Base-by-base conservation (phyloP, 2,797 vertebrate genomes). In the Eulemur rubriventer region DNA sequence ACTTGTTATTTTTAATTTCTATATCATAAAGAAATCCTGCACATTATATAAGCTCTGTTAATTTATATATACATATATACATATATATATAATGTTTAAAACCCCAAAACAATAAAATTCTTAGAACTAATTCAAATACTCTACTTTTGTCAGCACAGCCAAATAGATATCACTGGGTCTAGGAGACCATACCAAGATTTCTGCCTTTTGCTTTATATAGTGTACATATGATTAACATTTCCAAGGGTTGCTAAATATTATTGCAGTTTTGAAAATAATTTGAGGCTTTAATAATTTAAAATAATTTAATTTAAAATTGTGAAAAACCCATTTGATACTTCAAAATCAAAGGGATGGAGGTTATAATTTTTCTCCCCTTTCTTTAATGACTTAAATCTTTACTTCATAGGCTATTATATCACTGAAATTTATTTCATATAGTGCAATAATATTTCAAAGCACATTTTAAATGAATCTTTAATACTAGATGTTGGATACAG, bases 391-490 rank as follows among this genome's bases (percentile, higher is more conserved):
- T 87, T 84, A 59, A 91, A 61, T 52, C 9, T 2, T 57, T 79
- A 70, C 7, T 50, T 17, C 63, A 92, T 6, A 85, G 5, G 3
- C 14, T 65, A 76, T 63, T 83, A 41, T 4, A 41, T 89, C 67
- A 48, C 28, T 91, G 20, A 89, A 35, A 16, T 26, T 26, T 80
- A 55, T 81, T 69, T 43, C 61, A 79, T 78, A 43, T 24, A 93
- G 73, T 72, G 4, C 7, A 72, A 24, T 41, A 28, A 80, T 91
- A 33, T 61, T 50, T 1, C 55, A 90, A 69, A 85, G 4, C 4
- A 35, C 6, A 82, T 70, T 96, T 61, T 72, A 87, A 91, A 52
- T 89, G n/a, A 84, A 50, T 79, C 12, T 89, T 91, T 91, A 86
- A 46, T 92, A 43, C 33, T 24, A 67, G 9, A 50, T 85, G 0